These are phyloP conservation scores for Pipistrellus pipistrellus DNA, from an alignment of 2,797 vertebrate species.

Conservation along the genomic window DNA sequence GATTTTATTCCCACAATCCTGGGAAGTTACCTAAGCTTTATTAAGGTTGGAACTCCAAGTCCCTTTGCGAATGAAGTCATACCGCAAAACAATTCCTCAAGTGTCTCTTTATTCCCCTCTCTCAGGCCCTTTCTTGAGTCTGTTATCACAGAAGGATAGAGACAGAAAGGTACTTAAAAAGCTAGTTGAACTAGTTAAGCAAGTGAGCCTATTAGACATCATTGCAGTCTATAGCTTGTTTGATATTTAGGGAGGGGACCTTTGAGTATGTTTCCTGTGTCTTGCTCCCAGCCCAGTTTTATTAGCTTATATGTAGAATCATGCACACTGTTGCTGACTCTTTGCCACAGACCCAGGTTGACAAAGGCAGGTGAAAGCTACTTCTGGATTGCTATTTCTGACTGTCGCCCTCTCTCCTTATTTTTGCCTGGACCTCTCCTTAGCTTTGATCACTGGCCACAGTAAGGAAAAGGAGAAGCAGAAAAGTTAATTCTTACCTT, in stretches of 20 bases:
- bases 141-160: neutral
- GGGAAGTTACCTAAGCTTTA: conserved; percentile 69
- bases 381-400: neutral
- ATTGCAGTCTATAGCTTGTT: neutral
- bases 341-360: neutral
- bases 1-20: conserved; percentile 64
- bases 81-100: conserved; percentile 58
- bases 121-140: conserved; percentile 3
- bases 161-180: conserved; percentile 35
- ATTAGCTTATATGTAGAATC: neutral
- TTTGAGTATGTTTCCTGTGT: neutral
- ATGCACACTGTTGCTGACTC: neutral
- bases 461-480: neutral
- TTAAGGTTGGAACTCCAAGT: conserved; percentile 57
- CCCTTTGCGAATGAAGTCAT: conserved; percentile 57
- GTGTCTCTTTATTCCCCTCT: conserved; percentile 34
- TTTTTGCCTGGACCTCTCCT: neutral
- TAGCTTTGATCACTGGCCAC: neutral
- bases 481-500: neutral
- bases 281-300: neutral
- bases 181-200: neutral
- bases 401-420: neutral
- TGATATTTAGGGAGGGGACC: neutral
- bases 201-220: neutral
- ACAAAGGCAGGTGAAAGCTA: neutral